Evolutionary conservation across 2,113 vertebrate species (phyloP).

Genomic region (Cephalopholis sonnerati): DNA sequence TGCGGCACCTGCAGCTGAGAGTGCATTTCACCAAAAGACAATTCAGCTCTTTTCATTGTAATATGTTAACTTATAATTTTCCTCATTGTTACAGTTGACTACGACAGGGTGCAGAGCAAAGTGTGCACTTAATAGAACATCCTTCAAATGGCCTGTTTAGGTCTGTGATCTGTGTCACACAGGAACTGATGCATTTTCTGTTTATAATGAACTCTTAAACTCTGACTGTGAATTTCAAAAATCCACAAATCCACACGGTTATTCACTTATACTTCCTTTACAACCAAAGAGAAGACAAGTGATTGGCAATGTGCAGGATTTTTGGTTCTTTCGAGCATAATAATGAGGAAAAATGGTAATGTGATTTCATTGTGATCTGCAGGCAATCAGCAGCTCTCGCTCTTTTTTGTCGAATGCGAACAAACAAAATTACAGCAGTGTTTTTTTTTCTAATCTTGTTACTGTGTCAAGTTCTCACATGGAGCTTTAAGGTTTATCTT

Average conservation of each 20-base stretch:
- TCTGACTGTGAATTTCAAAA: no score
- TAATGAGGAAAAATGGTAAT: no score
- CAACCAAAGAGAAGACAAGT: no score
- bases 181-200: background rate
- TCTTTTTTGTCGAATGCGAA: background rate
- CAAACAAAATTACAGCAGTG: background rate
- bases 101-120: no score
- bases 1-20: slow-evolving; percentile 11
- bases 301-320: background rate
- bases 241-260: background rate
- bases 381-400: background rate
- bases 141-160: no score
- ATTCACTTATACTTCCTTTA: background rate
- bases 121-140: no score
- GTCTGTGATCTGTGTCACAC: no score
- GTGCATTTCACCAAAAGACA: background rate
- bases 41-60: no score
- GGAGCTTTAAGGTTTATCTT: background rate
- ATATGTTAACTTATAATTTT: background rate
- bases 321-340: background rate
- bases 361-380: background rate
- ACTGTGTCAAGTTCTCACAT: background rate
- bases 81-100: background rate
- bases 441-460: background rate
- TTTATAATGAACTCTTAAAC: background rate